Evolutionary conservation across 2,113 vertebrate genomes (phyloP).

Genomic region (Balaeniceps rex): DNA sequence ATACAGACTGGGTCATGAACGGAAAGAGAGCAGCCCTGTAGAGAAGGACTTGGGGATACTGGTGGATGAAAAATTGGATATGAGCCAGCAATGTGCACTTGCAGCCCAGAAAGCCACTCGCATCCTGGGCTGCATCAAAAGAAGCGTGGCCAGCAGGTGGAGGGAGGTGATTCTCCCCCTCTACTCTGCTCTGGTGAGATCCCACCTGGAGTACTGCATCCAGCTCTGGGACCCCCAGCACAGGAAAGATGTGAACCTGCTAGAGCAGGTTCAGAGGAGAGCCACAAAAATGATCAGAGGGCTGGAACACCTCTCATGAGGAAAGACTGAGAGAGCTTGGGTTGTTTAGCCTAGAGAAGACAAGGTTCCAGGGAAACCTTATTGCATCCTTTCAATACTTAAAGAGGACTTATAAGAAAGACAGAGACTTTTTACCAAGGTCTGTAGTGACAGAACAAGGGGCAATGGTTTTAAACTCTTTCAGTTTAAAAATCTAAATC

Average conservation of each 20-base stretch:
- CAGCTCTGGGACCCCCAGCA: neutral
- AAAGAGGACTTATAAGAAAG: neutral
- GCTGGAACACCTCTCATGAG: neutral
- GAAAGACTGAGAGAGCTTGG: neutral
- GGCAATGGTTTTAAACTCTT: neutral
- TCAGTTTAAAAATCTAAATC: too few species aligned
- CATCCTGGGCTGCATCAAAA: neutral
- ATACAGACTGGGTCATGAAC: neutral
- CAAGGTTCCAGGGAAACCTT: neutral
- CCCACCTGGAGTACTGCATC: neutral
- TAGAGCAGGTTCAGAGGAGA: neutral
- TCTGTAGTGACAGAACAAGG: neutral
- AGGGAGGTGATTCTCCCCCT: neutral
- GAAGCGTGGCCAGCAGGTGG: neutral
- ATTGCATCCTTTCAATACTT: neutral
- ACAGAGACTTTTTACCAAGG: neutral
- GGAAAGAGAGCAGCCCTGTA: neutral
- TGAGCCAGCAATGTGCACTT: neutral
- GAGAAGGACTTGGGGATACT: neutral
- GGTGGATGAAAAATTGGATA: neutral
- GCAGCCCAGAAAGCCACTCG: neutral
- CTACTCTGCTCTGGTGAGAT: neutral
- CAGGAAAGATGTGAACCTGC: neutral
- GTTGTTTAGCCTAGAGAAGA: neutral
- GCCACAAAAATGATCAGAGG: neutral